Percentiles rank a stretch among this genome's conserved stretches.
These are phyloP conservation scores for Plebejus melissa DNA, from an alignment of 2,888 invertebrate species.

Conservation along the genomic window DNA sequence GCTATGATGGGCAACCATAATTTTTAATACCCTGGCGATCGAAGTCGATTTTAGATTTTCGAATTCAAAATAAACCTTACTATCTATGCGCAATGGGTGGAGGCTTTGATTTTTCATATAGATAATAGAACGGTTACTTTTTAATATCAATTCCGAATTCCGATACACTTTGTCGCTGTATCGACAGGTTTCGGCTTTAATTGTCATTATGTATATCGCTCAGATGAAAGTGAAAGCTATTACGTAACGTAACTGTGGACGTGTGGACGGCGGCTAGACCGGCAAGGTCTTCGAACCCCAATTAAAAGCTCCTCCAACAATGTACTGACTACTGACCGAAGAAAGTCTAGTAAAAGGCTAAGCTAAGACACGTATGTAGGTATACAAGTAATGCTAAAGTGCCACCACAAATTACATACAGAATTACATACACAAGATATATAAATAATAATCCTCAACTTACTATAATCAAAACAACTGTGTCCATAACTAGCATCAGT, in stretches of 20 bases:
- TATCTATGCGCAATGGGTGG: no score
- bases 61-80: no score
- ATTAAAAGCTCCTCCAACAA: background rate
- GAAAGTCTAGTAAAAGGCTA: background rate
- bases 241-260: conserved; percentile 37
- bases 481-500: no score
- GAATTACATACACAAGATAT: no score
- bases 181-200: conserved; percentile 25
- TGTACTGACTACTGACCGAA: background rate
- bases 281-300: conserved; percentile 9
- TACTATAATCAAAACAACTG: no score
- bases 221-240: conserved; percentile 38
- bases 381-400: no score
- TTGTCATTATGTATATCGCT: conserved; percentile 29
- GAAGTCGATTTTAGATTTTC: no score
- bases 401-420: no score
- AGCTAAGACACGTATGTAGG: background rate
- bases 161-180: conserved; percentile 1
- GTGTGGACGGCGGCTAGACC: conserved; percentile 15
- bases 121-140: background rate
- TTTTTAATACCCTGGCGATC: no score
- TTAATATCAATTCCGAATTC: background rate
- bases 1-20: no score
- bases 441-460: no score
- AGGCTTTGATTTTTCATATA: no score